These are phyloP conservation scores for Cebuella pygmaea DNA, from an alignment of 2,797 vertebrate species.

Conservation along the genomic window DNA sequence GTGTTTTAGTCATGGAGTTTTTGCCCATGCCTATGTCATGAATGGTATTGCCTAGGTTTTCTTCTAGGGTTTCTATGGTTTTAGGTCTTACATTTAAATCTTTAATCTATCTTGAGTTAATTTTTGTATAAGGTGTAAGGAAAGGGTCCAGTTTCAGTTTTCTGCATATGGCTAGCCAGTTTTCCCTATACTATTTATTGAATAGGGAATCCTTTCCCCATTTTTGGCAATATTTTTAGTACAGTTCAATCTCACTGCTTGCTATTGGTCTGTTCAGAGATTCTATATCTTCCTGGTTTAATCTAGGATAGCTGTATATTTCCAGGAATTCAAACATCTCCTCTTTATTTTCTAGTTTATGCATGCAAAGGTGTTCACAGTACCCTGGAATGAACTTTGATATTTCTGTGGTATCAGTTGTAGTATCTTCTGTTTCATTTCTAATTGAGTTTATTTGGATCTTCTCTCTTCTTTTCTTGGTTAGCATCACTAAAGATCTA, in stretches of 20 bases:
- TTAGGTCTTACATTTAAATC: background rate
- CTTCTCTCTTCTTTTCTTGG: background rate
- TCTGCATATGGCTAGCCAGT: background rate
- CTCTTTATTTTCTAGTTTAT: background rate
- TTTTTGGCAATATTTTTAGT: background rate
- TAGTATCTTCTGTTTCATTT: background rate
- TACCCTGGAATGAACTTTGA: background rate
- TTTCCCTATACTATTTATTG: background rate
- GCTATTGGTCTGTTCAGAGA: background rate
- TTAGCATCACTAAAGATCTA: background rate
- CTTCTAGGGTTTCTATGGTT: background rate
- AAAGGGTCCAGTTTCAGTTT: background rate
- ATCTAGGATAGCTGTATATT: background rate
- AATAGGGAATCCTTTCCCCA: background rate
- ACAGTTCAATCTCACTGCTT: background rate
- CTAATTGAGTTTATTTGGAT: background rate
- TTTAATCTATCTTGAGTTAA: background rate
- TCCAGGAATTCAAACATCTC: background rate
- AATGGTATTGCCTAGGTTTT: background rate
- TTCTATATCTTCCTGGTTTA: background rate
- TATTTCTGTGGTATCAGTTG: background rate
- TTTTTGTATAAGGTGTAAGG: background rate
- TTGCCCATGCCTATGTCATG: background rate
- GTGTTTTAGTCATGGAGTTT: background rate
- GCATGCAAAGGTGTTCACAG: background rate